A percentile compares a stretch with the other conserved stretches of the same genome.
phyloP scores from a whole-genome alignment of 2,113 vertebrate species.

The Boulengerochromis microlepis region DNA sequence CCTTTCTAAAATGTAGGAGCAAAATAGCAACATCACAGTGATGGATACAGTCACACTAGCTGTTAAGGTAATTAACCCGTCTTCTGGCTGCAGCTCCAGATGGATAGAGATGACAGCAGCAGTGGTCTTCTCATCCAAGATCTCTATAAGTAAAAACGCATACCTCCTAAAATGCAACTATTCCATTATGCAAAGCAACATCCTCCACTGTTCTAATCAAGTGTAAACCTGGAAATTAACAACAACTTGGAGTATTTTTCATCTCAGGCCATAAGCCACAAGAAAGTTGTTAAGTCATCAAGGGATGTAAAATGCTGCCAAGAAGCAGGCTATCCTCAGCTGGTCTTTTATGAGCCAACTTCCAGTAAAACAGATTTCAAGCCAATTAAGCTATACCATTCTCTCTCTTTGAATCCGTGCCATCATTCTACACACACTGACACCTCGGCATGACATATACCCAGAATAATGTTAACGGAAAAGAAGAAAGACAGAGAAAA shows the following conservation, averaged over 20 bases:
- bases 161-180: background rate
- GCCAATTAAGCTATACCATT: constrained; percentile 55
- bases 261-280: constrained; percentile 32
- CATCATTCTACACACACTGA: constrained; percentile 12
- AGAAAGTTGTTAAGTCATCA: constrained; percentile 55
- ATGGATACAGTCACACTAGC: background rate
- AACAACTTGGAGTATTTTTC: constrained; percentile 26
- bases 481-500: background rate
- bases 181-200: background rate
- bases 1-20: background rate
- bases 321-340: constrained; percentile 44
- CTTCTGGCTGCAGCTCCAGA: background rate
- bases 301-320: constrained; percentile 45
- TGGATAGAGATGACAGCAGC: background rate
- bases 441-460: constrained; percentile 26
- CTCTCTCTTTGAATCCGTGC: constrained; percentile 7
- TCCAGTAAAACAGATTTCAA: constrained; percentile 57
- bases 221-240: constrained; percentile 43
- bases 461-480: background rate
- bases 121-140: background rate
- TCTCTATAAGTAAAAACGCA: background rate
- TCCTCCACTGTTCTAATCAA: background rate
- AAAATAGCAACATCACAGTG: background rate
- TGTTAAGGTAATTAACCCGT: background rate
- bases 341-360: constrained; percentile 58